phyloP scores from a whole-genome alignment of 2,888 invertebrate species.

The Boloria selene region DNA sequence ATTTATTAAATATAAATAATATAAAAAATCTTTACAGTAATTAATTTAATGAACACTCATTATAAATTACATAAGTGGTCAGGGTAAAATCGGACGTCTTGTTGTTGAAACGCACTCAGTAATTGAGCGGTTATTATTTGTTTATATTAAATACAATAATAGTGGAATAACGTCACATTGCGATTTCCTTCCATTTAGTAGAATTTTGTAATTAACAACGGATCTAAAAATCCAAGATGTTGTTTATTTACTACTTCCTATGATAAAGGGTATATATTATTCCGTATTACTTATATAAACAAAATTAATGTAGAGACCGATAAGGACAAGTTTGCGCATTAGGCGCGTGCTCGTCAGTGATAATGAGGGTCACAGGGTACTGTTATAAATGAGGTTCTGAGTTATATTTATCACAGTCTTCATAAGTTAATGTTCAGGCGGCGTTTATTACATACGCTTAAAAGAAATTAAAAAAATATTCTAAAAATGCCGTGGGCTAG shows the following conservation, averaged over 20 bases:
- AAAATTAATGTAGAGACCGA: slow-evolving; percentile 44
- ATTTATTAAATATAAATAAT: no score
- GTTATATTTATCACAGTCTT: slow-evolving; percentile 55
- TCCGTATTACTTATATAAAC: slow-evolving; percentile 36
- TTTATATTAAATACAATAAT: not conserved
- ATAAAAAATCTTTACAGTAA: no score
- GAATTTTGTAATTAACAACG: not conserved
- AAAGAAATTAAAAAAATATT: slow-evolving; percentile 67
- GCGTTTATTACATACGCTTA: slow-evolving; percentile 70
- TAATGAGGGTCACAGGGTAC: slow-evolving; percentile 71
- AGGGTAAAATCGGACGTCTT: no score
- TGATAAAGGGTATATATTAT: slow-evolving; percentile 34
- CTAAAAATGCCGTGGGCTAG: slow-evolving; percentile 77
- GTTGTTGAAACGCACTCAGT: no score
- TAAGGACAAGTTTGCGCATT: slow-evolving; percentile 49
- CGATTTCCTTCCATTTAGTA: not conserved
- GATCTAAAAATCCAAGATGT: slow-evolving; percentile 19
- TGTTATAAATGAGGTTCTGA: slow-evolving; percentile 61
- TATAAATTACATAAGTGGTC: no score
- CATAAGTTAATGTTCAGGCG: slow-evolving; percentile 63
- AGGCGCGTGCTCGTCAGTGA: slow-evolving; percentile 72
- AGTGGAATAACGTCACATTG: not conserved
- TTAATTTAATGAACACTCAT: no score
- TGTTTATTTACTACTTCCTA: slow-evolving; percentile 34
- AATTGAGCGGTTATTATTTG: not conserved